These are phyloP conservation scores for Girardinus metallicus DNA, from an alignment of 2,797 vertebrate genomes.

Conservation along the genomic window DNA sequence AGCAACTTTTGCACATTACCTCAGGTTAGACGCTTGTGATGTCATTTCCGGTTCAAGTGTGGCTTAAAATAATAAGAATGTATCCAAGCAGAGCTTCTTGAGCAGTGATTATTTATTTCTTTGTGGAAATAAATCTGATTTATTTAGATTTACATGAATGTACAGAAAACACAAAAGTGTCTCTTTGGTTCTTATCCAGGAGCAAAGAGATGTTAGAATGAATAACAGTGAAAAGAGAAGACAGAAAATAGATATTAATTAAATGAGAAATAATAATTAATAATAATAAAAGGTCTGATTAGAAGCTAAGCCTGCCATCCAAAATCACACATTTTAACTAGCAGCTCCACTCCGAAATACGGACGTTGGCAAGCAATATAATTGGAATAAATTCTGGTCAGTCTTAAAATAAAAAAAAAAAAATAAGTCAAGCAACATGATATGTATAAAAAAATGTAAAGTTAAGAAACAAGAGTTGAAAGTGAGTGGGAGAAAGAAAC, in stretches of 20 bases:
- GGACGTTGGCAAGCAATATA: slow-evolving; percentile 6
- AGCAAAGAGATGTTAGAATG: neutral
- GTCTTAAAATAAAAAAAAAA: slow-evolving; percentile 23
- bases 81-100: neutral
- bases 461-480: slow-evolving; percentile 29
- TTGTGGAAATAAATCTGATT: neutral
- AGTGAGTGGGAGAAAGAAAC: slow-evolving; percentile 45
- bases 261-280: neutral
- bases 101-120: too few species aligned
- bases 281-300: slow-evolving; percentile 23
- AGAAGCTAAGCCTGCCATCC: slow-evolving; percentile 11
- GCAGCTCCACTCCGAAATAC: slow-evolving; percentile 19
- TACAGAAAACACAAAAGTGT: neutral
- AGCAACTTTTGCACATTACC: neutral
- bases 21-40: neutral
- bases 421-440: slow-evolving; percentile 6
- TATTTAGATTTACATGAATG: neutral
- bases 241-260: neutral
- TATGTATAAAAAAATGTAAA: slow-evolving; percentile 24
- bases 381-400: slow-evolving; percentile 18
- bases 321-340: slow-evolving; percentile 52
- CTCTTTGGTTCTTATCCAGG: neutral
- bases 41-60: neutral
- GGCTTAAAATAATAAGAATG: neutral
- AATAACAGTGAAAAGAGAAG: neutral